A percentile compares a stretch with the other conserved stretches of the same genome.
These are phyloP conservation scores for Mactromeris polynyma DNA, from an alignment of 2,888 invertebrate genomes.

Conservation along the genomic window DNA sequence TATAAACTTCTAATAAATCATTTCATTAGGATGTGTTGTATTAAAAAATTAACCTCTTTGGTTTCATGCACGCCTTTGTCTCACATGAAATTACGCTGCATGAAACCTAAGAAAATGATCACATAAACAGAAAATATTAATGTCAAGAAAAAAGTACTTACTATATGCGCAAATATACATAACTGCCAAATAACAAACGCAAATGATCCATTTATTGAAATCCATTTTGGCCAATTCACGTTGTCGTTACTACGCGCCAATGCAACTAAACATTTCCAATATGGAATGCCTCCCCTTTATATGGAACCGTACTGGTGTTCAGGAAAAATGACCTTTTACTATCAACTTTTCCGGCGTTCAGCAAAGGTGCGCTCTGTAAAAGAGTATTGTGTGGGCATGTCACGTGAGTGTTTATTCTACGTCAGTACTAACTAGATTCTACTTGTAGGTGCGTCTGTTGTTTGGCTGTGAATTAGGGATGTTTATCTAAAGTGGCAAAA, in stretches of 20 bases:
- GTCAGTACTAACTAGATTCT: neutral
- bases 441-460: neutral
- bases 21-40: no score
- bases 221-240: neutral
- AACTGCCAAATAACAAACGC: neutral
- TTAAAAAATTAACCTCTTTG: no score
- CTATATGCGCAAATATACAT: neutral
- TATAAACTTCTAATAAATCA: no score
- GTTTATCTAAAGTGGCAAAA: neutral
- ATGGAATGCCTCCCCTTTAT: neutral
- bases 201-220: slow-evolving; percentile 19
- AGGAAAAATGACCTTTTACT: neutral
- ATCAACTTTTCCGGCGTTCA: neutral
- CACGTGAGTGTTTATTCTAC: neutral
- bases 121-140: no score
- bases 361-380: neutral
- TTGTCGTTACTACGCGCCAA: neutral
- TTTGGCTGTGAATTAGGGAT: neutral
- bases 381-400: neutral
- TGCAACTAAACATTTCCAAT: neutral
- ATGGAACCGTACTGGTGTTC: neutral
- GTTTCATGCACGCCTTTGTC: no score
- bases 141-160: neutral
- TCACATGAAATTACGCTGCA: no score
- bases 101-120: no score